Evolutionary conservation across 2,888 invertebrate species (phyloP).

Genomic region (Acanthosoma haemorrhoidale): DNA sequence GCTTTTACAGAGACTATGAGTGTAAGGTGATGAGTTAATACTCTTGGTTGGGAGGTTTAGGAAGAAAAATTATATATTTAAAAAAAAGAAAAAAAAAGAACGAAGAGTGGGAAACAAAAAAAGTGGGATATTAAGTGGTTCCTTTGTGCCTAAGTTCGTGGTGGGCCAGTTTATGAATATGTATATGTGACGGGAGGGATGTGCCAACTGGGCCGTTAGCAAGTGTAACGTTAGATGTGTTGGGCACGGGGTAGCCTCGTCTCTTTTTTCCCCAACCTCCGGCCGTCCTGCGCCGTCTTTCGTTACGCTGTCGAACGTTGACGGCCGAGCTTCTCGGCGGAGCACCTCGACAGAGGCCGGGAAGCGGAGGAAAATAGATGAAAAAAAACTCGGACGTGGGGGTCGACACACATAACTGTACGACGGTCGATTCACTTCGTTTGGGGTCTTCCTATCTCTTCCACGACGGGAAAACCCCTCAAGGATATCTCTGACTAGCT

Average conservation of each 20-base stretch:
- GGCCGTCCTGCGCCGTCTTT: neutral
- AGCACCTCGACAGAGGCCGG: too few relatives aligned
- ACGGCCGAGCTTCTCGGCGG: neutral
- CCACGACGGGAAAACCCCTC: neutral
- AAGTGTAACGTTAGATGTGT: neutral
- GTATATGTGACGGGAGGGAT: neutral
- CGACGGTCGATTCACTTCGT: neutral
- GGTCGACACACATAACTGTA: neutral
- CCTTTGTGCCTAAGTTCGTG: neutral
- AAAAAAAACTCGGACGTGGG: neutral
- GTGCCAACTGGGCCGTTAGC: slow-evolving; percentile 9
- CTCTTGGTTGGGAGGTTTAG: neutral
- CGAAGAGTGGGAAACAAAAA: neutral
- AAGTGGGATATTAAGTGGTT: neutral
- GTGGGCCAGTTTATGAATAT: neutral
- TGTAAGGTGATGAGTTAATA: too few relatives aligned
- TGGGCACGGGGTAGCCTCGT: too few relatives aligned
- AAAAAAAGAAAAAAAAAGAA: neutral
- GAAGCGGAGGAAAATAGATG: neutral
- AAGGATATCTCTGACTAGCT: neutral
- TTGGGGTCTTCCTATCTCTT: neutral
- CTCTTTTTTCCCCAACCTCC: neutral
- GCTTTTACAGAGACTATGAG: too few relatives aligned
- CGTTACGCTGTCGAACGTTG: neutral
- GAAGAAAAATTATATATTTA: neutral